Percentiles rank a stretch among this genome's conserved stretches.
Conservation (phyloP, 2,113 vertebrate species). For the Lutjanus erythropterus region DNA sequence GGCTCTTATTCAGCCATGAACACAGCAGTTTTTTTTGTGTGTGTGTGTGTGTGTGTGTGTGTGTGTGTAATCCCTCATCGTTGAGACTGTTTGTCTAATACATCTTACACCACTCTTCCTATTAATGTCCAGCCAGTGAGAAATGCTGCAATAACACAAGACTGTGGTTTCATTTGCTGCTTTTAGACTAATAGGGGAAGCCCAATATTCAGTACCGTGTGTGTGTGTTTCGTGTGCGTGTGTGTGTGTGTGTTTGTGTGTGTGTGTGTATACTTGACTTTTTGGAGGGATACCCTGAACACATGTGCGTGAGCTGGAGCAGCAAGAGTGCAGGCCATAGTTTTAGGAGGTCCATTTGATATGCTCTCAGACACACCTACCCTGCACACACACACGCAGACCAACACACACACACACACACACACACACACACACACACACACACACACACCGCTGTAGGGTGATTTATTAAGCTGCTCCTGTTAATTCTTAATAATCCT, state of each 20-base stretch:
- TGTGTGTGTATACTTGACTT: slow-evolving; percentile 43
- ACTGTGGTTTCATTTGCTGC: slow-evolving; percentile 47
- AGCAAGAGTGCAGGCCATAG: slow-evolving; percentile 55
- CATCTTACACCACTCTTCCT: slow-evolving; percentile 48
- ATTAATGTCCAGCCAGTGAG: slow-evolving; percentile 54
- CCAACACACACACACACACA: slow-evolving; percentile 38
- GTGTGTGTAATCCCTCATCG: slow-evolving; percentile 16
- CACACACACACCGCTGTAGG: slow-evolving; percentile 62
- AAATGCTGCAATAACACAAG: slow-evolving; percentile 56
- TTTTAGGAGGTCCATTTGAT: slow-evolving; percentile 74
- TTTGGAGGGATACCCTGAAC: slow-evolving; percentile 71
- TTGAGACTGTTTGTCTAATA: slow-evolving; percentile 69
- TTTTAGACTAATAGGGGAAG: slow-evolving; percentile 41
- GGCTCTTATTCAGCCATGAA: not conserved
- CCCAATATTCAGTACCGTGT: not conserved
- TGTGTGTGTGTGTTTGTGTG: slow-evolving; percentile 23
- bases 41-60: too few relatives aligned
- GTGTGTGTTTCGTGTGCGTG: slow-evolving; percentile 17
- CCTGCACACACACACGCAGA: too few relatives aligned
- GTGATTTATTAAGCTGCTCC: slow-evolving; percentile 86
- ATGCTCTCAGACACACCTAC: slow-evolving; percentile 41
- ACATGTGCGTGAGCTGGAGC: slow-evolving; percentile 78
- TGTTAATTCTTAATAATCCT: slow-evolving; percentile 89
- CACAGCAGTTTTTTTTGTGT: not conserved
- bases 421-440: slow-evolving; percentile 46